A percentile compares a stretch with the other conserved stretches of the same genome.
phyloP scores from a whole-genome alignment of 92 coral and sea anemone genomes.

The Heliopora coerulea region DNA sequence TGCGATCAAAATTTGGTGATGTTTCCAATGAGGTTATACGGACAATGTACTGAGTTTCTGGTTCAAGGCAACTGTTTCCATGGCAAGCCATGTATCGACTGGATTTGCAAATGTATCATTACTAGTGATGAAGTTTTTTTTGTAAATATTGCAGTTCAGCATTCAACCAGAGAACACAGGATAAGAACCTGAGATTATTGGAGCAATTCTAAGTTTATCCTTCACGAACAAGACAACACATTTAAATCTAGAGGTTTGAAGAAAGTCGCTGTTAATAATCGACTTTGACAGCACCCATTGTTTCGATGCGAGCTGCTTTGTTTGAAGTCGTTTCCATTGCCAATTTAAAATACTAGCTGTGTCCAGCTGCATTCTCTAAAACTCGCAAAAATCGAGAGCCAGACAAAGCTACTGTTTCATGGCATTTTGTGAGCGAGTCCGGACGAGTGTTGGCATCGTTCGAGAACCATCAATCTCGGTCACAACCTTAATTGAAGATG shows the following conservation, averaged over 20 bases:
- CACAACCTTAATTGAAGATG: neutral
- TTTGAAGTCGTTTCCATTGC: neutral
- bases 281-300: conserved; percentile 32
- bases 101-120: too few relatives aligned
- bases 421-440: too few relatives aligned
- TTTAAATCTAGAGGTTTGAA: neutral
- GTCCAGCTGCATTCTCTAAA: too few relatives aligned
- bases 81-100: too few relatives aligned
- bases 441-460: too few relatives aligned
- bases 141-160: neutral
- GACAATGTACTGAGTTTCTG: too few relatives aligned
- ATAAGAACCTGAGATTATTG: neutral
- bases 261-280: conserved; percentile 23
- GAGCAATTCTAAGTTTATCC: conserved; percentile 13
- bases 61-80: too few relatives aligned
- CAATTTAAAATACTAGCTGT: conserved; percentile 11
- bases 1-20: too few relatives aligned
- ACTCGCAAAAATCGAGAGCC: neutral
- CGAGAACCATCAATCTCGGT: neutral
- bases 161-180: neutral
- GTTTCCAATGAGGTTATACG: too few relatives aligned
- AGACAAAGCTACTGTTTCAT: neutral
- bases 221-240: conserved; percentile 13
- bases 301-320: conserved; percentile 3
- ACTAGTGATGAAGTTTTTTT: neutral